phyloP scores from a whole-genome alignment of 1,140 invertebrate species.

The Euura lappo region DNA sequence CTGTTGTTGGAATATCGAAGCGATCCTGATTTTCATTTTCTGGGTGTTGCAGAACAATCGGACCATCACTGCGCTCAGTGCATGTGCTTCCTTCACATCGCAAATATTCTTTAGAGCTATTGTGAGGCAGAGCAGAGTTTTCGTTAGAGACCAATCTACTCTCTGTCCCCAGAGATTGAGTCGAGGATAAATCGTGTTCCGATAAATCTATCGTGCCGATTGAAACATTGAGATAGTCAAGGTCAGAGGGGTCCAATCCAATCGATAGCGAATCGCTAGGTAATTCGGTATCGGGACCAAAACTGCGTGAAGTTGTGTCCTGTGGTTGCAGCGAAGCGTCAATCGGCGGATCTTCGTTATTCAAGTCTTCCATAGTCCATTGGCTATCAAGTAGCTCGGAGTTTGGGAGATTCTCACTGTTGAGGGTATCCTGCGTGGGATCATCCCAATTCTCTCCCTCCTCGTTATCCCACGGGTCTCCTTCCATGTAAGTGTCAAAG shows the following conservation, averaged over 20 bases:
- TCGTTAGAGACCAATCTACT: no score
- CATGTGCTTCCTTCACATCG: no score
- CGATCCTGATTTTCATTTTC: not conserved
- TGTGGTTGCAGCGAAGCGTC: not conserved
- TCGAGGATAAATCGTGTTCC: not conserved
- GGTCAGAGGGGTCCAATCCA: not conserved
- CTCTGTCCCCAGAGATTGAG: not conserved
- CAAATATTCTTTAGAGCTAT: no score
- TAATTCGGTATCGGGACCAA: not conserved
- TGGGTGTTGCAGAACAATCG: not conserved
- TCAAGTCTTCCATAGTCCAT: not conserved
- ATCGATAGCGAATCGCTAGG: not conserved
- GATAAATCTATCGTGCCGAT: not conserved
- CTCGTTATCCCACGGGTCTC: constrained; percentile 6
- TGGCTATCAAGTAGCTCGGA: not conserved
- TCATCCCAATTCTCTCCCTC: constrained; percentile 39
- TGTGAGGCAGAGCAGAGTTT: not conserved
- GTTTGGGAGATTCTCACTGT: not conserved
- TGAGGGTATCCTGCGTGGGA: constrained; percentile 24
- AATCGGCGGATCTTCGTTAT: not conserved
- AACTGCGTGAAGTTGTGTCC: not conserved
- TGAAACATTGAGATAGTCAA: not conserved
- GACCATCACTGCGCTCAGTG: not conserved
- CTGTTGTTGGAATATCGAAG: not conserved
- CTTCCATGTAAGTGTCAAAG: constrained; percentile 4